Conservation (phyloP, 2,888 invertebrate genomes). For the Thereva nobilitata region DNA sequence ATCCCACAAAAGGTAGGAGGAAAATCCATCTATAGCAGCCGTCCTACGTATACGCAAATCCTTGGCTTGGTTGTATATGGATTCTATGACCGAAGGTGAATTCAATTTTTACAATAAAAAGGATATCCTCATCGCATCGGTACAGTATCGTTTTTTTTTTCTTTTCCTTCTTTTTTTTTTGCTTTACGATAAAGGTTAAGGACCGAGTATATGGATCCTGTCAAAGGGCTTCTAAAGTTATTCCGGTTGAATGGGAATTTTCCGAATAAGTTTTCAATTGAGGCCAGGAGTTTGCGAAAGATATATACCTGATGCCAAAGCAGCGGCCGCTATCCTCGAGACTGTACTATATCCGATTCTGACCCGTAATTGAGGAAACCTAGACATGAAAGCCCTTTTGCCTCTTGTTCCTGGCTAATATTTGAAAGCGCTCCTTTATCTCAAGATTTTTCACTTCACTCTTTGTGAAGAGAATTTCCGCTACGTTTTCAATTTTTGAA, state of each 20-base stretch:
- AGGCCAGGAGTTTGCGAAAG: neutral
- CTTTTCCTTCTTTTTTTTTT: too few relatives aligned
- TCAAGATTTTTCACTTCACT: conserved; percentile 13
- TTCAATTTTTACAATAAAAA: neutral
- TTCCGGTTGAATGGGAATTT: conserved; percentile 27
- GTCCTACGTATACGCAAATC: neutral
- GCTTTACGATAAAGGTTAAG: conserved; percentile 16
- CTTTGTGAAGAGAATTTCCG: neutral
- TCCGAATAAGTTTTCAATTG: conserved; percentile 28
- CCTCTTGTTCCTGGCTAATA: conserved; percentile 7
- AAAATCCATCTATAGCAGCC: neutral
- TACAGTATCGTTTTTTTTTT: too few relatives aligned
- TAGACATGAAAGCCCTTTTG: conserved; percentile 19
- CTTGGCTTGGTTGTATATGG: conserved; percentile 7
- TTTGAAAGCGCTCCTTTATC: conserved; percentile 14
- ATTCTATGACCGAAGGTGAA: conserved; percentile 18
- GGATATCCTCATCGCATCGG: too few relatives aligned
- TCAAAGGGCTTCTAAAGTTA: conserved; percentile 25
- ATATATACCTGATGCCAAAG: too few relatives aligned
- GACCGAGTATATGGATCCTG: conserved; percentile 6
- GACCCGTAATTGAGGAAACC: conserved; percentile 22
- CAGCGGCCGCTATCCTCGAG: neutral
- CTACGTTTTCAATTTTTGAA: neutral
- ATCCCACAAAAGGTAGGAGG: too few relatives aligned
- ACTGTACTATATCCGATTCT: conserved; percentile 2